A percentile compares a stretch with the other conserved stretches of the same genome.
These are phyloP conservation scores for Pithys albifrons DNA, from an alignment of 2,113 vertebrate genomes.

Conservation along the genomic window DNA sequence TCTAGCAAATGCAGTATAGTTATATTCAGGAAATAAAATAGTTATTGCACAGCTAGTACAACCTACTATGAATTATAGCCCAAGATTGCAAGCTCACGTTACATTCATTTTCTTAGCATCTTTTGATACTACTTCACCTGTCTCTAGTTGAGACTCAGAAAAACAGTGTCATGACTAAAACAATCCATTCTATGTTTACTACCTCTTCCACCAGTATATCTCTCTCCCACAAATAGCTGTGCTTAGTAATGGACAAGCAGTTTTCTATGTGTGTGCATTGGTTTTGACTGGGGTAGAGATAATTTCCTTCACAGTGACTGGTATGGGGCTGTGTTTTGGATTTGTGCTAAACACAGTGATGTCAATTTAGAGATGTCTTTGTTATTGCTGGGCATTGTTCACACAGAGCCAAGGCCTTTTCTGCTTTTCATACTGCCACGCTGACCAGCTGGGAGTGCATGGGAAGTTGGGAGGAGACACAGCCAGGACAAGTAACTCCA, in stretches of 20 bases:
- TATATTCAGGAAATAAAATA: background rate
- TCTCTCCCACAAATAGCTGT: background rate
- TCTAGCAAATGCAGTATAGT: background rate
- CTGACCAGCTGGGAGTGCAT: fast-evolving
- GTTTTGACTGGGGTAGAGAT: fast-evolving
- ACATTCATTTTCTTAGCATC: background rate
- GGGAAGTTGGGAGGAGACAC: background rate
- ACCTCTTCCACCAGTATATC: background rate
- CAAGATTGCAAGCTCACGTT: background rate
- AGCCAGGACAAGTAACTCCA: background rate
- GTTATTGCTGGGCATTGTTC: background rate
- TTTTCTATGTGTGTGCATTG: background rate
- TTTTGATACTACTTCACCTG: background rate
- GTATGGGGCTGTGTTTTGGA: background rate
- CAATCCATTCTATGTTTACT: background rate
- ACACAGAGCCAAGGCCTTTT: background rate
- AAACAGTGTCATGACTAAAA: background rate
- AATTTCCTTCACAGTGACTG: background rate
- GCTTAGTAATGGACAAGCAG: background rate
- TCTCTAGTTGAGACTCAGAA: background rate
- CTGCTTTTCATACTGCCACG: fast-evolving
- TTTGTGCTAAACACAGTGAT: background rate
- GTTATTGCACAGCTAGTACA: background rate
- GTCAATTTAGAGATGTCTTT: background rate
- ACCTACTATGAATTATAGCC: background rate